phyloP scores from a whole-genome alignment of 2,797 vertebrate genomes.

The Lacerta viridis region DNA sequence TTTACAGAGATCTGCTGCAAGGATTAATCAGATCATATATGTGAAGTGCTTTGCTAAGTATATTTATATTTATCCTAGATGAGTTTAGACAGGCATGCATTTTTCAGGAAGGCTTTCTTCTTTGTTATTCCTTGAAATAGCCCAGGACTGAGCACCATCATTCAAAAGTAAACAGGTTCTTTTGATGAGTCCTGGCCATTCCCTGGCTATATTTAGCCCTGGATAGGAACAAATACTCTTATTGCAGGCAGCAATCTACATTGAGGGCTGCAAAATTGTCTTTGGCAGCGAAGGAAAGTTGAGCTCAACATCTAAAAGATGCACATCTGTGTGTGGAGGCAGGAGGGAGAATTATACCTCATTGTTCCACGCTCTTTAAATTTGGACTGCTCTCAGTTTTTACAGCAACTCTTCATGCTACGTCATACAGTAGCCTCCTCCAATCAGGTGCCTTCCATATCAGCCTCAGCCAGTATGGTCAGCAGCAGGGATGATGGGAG shows the following conservation, averaged over 20 bases:
- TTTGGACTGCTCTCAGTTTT: not conserved
- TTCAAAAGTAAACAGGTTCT: not conserved
- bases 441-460: too few species aligned
- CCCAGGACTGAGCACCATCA: not conserved
- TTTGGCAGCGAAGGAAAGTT: too few species aligned
- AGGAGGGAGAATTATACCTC: not conserved
- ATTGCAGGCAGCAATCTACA: not conserved
- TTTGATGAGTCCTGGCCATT: not conserved
- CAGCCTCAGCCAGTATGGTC: too few species aligned
- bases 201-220: not conserved
- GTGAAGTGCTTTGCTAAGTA: slow-evolving; percentile 3
- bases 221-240: slow-evolving; percentile 2
- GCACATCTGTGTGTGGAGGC: not conserved
- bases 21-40: not conserved
- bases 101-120: not conserved
- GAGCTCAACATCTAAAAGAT: too few species aligned
- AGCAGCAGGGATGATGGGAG: too few species aligned
- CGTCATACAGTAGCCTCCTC: not conserved
- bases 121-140: not conserved
- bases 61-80: not conserved
- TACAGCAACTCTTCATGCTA: not conserved
- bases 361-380: not conserved
- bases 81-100: not conserved
- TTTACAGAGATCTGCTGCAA: not conserved
- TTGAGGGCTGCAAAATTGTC: too few species aligned